Base-by-base conservation (phyloP, 2,888 invertebrate genomes). In the Taphrorychus bicolor region DNA sequence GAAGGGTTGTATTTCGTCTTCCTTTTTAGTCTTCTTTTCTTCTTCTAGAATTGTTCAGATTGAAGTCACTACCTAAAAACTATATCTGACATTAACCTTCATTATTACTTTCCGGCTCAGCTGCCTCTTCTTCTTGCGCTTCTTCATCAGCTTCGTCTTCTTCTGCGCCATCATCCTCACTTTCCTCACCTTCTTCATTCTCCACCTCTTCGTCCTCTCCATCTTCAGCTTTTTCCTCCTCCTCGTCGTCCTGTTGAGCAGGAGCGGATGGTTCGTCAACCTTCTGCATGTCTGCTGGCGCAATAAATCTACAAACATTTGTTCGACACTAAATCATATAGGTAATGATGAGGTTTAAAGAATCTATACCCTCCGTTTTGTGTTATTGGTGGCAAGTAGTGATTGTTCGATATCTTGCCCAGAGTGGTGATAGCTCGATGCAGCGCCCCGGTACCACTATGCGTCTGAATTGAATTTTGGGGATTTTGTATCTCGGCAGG, bases 221-320 rank as follows among this genome's bases (percentile, higher is more conserved):
- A 3, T 63, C 72, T 11, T 40, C 56, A 48, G 66, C 59, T 21
- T 65, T 59, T 21, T 69, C 59, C 45, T 69, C 54, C 45, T 69
- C 54, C 53, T 73, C 69, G 59, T 49, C 41, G 7, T 48, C 14
- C 21, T 52, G 63, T 51, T 51, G 66, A 5, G 72, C 58, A n/a
- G 65, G 16, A n/a, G 52, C 18, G 0, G 72, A 70, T 3, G 75
- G 76, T 59, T 73, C 73, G n/a, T 73, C 72, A 23, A 76, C 75
- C 54, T 42, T 60, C 59, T 74, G 75, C 1, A 73, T 19, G 24
- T 73, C 69, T 22, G 71, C 62, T 5, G 76, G 75, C n/a, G 75
- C 70, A n/a, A 73, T 64, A 22, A 76, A 67, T 59, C 45, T 45
- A 2, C 1, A 32, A 32, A 32, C 11, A 32, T 9, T 9, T 9